Evolutionary conservation across 1,140 invertebrate genomes (phyloP).

Genomic region (Drosophila neocordata): DNA sequence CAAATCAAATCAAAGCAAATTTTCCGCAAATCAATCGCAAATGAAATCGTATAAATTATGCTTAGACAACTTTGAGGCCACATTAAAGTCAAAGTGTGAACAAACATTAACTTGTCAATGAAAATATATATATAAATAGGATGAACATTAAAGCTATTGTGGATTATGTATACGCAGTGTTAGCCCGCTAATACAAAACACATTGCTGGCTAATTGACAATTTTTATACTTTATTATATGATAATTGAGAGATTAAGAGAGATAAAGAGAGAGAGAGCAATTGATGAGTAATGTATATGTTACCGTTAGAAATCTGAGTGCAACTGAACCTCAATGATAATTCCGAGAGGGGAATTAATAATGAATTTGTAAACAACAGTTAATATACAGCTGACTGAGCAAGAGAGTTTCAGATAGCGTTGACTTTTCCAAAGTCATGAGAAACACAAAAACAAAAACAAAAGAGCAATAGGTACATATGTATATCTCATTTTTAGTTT

Average conservation of each 20-base stretch:
- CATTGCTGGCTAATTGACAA: slow-evolving; percentile 59
- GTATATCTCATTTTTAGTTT: slow-evolving; percentile 27
- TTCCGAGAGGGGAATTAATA: not conserved
- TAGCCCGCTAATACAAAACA: slow-evolving; percentile 14
- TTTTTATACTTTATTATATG: slow-evolving; percentile 22
- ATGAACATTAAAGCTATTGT: not conserved
- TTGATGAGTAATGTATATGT: not conserved
- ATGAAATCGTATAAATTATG: slow-evolving; percentile 30
- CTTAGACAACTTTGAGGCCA: slow-evolving; percentile 4
- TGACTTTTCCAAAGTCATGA: slow-evolving; percentile 65
- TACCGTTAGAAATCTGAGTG: slow-evolving; percentile 6
- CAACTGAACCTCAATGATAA: slow-evolving; percentile 10
- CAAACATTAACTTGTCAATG: not conserved
- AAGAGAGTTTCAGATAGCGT: slow-evolving; percentile 32
- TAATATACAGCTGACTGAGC: slow-evolving; percentile 19
- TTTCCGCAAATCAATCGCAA: slow-evolving; percentile 8
- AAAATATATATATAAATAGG: not conserved
- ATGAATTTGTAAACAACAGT: slow-evolving; percentile 26
- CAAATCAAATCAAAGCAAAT: slow-evolving; percentile 18
- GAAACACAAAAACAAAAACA: slow-evolving; percentile 25
- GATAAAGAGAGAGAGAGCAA: not conserved
- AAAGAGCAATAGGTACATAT: not conserved
- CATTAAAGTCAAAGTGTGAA: slow-evolving; percentile 25
- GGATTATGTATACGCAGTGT: slow-evolving; percentile 67
- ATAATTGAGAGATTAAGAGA: slow-evolving; percentile 24